Percentiles rank a stretch among this genome's conserved stretches.
Evolutionary conservation across 2,113 vertebrate genomes (phyloP).

Genomic region (Sander lucioperca): DNA sequence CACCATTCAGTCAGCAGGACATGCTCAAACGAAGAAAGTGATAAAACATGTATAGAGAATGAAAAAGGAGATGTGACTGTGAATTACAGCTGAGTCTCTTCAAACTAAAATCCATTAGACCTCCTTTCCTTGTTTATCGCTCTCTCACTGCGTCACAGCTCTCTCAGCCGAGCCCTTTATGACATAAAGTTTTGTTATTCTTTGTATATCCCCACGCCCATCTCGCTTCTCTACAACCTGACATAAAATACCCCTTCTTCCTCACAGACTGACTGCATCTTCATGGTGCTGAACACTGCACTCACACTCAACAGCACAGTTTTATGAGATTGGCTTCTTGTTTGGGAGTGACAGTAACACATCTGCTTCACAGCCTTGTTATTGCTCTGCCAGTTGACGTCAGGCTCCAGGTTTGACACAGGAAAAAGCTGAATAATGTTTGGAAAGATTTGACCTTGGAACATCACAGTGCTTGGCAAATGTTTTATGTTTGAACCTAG

Average conservation of each 20-base stretch:
- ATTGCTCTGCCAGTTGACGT: background rate
- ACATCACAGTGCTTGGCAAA: background rate
- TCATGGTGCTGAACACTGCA: slow-evolving; percentile 24
- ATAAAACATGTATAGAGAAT: slow-evolving; percentile 8
- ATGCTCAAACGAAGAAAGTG: background rate
- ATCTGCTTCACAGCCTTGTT: slow-evolving; percentile 38
- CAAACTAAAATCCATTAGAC: slow-evolving; percentile 7
- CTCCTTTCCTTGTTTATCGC: slow-evolving; percentile 2
- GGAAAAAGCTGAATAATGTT: slow-evolving; percentile 24
- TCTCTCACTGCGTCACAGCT: slow-evolving; percentile 1
- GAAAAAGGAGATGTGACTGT: background rate
- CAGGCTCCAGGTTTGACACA: slow-evolving; percentile 10
- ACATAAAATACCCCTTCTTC: slow-evolving; percentile 27
- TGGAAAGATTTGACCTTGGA: slow-evolving; percentile 41
- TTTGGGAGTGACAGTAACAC: slow-evolving; percentile 39
- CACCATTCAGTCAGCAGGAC: background rate
- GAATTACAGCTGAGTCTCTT: slow-evolving; percentile 1
- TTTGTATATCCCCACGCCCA: background rate
- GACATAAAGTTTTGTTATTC: slow-evolving; percentile 34
- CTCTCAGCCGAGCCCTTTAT: background rate
- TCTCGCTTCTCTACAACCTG: slow-evolving; percentile 34
- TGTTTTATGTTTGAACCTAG: slow-evolving; percentile 24
- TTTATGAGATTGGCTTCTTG: slow-evolving; percentile 42
- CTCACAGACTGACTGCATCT: slow-evolving; percentile 34
- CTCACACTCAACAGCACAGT: slow-evolving; percentile 10